phyloP scores from a whole-genome alignment of 2,797 vertebrate species.

The Podarcis siculus region DNA sequence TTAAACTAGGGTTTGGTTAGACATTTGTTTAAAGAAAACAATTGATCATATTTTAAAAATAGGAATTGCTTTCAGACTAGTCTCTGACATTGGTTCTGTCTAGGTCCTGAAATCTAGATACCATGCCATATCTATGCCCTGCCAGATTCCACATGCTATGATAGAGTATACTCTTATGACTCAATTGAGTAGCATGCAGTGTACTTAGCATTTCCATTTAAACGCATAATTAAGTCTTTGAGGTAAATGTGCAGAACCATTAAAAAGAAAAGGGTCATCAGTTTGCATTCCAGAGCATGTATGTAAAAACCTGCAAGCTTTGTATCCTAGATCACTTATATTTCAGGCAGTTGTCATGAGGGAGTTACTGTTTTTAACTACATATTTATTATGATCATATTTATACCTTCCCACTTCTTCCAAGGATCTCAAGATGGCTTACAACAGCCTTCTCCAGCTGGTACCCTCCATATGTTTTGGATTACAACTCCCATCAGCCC shows the following conservation, averaged over 20 bases:
- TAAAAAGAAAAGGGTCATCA: neutral
- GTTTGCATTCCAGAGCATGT: constrained; percentile 3
- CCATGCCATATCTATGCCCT: neutral
- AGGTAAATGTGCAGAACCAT: neutral
- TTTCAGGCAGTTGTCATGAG: neutral
- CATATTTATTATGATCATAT: neutral
- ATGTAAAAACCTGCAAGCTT: neutral
- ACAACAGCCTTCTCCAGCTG: too few species aligned
- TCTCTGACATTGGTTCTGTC: neutral
- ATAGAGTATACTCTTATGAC: neutral
- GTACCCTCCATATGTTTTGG: too few species aligned
- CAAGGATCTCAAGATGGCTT: neutral
- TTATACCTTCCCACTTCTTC: neutral
- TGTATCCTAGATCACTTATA: neutral
- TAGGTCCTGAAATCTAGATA: neutral
- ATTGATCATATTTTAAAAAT: neutral
- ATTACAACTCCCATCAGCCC: too few species aligned
- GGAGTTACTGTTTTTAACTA: neutral
- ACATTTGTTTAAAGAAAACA: neutral
- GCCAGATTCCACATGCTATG: neutral
- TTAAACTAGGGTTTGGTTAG: neutral
- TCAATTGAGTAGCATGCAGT: neutral
- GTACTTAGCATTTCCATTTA: constrained; percentile 1
- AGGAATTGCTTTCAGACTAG: neutral
- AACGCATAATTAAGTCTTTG: constrained; percentile 12